Evolutionary conservation across 2,888 invertebrate species (phyloP), one percentile per base, ranked within the genome.

Genomic region (Lucinisca nassula): DNA sequence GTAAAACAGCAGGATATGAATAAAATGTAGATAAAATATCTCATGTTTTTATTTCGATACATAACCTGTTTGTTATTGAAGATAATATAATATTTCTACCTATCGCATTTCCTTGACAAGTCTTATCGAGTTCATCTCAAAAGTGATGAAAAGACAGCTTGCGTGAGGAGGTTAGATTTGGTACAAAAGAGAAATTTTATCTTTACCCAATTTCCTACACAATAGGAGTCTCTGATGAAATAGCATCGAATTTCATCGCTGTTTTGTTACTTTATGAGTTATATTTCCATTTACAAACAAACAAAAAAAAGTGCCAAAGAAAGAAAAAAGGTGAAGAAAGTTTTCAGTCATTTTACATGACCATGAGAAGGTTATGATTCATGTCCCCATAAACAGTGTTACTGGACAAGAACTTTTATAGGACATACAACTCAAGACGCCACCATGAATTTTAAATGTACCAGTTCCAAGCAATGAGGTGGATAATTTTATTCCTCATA

Each of bases 51-150:
- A 61, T 27, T 21, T 61, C 27, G 61, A 61, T 30, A 61, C 21
- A 4, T 27, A 30, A 61, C 61, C 61, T 61, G 3, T 61, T 61
- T 61, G 61, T 61, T 10, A 61, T 8, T 17, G 30, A 61, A 61
- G 61, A 61, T 61, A 24, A 24, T 61, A 61, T 61, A 35, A 67
- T 67, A 67, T 67, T 67, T 32, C 67, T 4, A 21, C 32, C 35
- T 67, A 67, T 67, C 35, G 17, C 1, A 35, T 67, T 35, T 35
- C 67, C 24, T 12, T 24, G 35, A 67, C 17, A 55, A 17, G 3
- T 67, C 67, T 67, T 67, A 67, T 67, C 67, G 35, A 35, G 67
- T 67, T 67, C 67, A 67, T 67, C 67, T 67, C 4, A 35, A 35
- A 35, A 35, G 32, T 35, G 35, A 35, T 32, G 67, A 67, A 67